These are phyloP conservation scores for Melanotaenia duboulayi DNA, from an alignment of 2,113 vertebrate species.

Conservation along the genomic window DNA sequence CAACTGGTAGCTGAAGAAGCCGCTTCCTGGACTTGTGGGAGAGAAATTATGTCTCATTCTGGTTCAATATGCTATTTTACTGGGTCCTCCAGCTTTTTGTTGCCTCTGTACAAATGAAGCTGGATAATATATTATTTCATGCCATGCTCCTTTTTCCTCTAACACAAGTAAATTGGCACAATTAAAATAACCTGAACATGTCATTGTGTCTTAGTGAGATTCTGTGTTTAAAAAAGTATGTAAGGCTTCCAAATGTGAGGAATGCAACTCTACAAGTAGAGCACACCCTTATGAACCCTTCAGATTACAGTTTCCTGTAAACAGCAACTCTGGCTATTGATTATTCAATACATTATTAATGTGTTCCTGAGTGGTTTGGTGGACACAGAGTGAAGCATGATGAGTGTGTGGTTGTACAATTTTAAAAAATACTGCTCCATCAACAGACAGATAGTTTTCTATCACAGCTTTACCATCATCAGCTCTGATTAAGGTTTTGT, in stretches of 20 bases:
- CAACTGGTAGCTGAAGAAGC: too few species aligned
- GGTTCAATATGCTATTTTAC: too few species aligned
- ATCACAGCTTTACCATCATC: constrained; percentile 11
- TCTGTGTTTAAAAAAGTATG: constrained; percentile 15
- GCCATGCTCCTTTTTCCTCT: too few species aligned
- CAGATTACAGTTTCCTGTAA: constrained; percentile 49
- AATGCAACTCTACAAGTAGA: constrained; percentile 46
- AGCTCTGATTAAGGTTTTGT: background rate
- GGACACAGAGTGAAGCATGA: constrained; percentile 19
- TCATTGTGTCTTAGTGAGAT: background rate
- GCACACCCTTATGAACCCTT: background rate
- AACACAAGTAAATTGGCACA: background rate
- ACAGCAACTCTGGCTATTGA: constrained; percentile 41
- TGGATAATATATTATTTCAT: too few species aligned
- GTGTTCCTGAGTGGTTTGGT: constrained; percentile 49
- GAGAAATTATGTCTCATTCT: too few species aligned
- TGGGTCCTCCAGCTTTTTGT: too few species aligned
- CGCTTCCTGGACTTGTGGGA: too few species aligned
- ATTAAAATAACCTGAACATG: background rate
- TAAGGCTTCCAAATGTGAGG: constrained; percentile 17
- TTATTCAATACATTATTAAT: constrained; percentile 69
- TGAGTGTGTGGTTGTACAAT: constrained; percentile 29
- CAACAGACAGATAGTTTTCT: constrained; percentile 24
- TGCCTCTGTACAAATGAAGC: too few species aligned
- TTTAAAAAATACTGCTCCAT: constrained; percentile 4